Evolutionary conservation across 2,113 vertebrate species (phyloP).

Genomic region (western clawed frog (Xenopus tropicalis)): UCB_Xtro_10.0 CM004451.2:50760501-50761000

Average conservation of each 20-base stretch:
- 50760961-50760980: conserved; percentile 25
- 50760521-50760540: conserved; percentile 60
- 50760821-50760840: not conserved
- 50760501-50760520: conserved; percentile 62
- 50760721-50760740: conserved; percentile 67
- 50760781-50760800: conserved; percentile 61
- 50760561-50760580: conserved; percentile 52
- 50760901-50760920: not conserved
- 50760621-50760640: conserved; percentile 18
- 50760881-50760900: conserved; percentile 4
- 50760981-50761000: not conserved
- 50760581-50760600: conserved; percentile 13
- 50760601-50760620: conserved; percentile 48
- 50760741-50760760: conserved; percentile 68
- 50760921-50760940: conserved; percentile 20
- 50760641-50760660: conserved; percentile 72
- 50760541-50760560: conserved; percentile 55
- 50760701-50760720: conserved; percentile 44
- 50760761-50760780: conserved; percentile 66
- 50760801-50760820: conserved; percentile 52
- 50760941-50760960: conserved; percentile 9
- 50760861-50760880: not conserved
- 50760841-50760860: not conserved
- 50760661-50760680: conserved; percentile 68
- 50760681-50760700: conserved; percentile 52